phyloP scores from a whole-genome alignment of 2,113 vertebrate species.

The Uria aalge region DNA sequence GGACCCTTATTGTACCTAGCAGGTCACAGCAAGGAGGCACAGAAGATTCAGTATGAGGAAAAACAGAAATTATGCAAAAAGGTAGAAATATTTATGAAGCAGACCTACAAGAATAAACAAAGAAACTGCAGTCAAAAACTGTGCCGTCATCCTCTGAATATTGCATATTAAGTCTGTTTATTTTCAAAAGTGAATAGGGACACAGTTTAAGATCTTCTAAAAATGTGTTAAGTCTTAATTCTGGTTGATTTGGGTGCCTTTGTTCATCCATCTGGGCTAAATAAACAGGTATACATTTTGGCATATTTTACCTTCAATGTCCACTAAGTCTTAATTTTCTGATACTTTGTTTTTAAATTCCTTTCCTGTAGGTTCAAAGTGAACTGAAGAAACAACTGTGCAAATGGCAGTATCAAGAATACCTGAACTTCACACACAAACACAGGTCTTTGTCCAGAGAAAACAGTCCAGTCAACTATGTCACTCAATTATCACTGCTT shows the following conservation, averaged over 20 bases:
- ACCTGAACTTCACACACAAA: conserved; percentile 70
- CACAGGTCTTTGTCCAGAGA: conserved; percentile 74
- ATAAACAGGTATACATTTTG: neutral
- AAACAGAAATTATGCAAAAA: neutral
- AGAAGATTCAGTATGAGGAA: neutral
- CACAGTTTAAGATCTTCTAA: neutral
- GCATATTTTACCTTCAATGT: neutral
- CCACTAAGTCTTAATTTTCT: neutral
- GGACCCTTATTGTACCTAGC: neutral
- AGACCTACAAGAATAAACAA: neutral
- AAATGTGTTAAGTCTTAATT: neutral
- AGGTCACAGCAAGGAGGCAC: neutral
- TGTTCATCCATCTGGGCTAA: neutral
- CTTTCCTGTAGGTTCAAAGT: conserved; percentile 74
- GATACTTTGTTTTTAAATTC: neutral
- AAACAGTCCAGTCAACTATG: conserved; percentile 73
- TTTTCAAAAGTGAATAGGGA: neutral
- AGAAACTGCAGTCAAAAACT: neutral
- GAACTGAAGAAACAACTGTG: conserved; percentile 80
- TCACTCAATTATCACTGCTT: conserved; percentile 76
- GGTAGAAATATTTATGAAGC: neutral
- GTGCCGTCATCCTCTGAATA: neutral
- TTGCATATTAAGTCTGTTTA: neutral
- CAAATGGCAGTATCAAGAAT: conserved; percentile 73
- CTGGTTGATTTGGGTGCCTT: neutral